These are phyloP conservation scores for Neopipo cinnamomea DNA, from an alignment of 2,113 vertebrate species.

Conservation along the genomic window DNA sequence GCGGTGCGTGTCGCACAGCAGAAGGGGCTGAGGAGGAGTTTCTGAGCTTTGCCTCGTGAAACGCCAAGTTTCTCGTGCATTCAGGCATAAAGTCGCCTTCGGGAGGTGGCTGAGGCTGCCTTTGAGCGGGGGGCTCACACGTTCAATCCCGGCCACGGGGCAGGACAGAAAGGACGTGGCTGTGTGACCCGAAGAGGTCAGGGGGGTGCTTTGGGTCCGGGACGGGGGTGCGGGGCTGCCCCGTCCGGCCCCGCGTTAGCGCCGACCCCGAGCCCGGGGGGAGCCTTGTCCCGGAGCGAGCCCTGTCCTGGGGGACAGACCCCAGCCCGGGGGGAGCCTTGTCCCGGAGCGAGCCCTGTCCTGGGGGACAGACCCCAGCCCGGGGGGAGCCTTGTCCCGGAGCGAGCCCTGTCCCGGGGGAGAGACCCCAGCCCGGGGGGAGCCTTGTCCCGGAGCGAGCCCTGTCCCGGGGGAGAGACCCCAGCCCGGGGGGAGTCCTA, in stretches of 20 bases:
- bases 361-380: background rate
- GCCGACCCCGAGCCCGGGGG: background rate
- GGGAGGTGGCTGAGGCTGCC: background rate
- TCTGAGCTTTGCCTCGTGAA: background rate
- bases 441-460: no score
- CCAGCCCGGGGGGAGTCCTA: background rate
- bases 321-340: background rate
- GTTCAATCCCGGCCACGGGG: rapidly evolving
- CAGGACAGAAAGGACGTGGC: background rate
- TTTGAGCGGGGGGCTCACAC: rapidly evolving
- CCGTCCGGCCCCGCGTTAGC: no score
- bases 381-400: background rate
- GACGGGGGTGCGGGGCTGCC: background rate
- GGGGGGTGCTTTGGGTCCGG: rapidly evolving
- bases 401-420: no score
- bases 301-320: no score
- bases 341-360: no score
- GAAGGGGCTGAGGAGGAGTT: background rate
- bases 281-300: background rate
- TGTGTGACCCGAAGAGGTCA: rapidly evolving
- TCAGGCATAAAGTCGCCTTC: rapidly evolving
- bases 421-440: background rate
- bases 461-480: no score
- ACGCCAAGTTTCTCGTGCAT: rapidly evolving
- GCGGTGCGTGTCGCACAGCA: background rate